Percentiles rank a stretch among this genome's conserved stretches.
phyloP scores from a whole-genome alignment of 2,113 vertebrate species.

The Manacus vitellinus region DNA sequence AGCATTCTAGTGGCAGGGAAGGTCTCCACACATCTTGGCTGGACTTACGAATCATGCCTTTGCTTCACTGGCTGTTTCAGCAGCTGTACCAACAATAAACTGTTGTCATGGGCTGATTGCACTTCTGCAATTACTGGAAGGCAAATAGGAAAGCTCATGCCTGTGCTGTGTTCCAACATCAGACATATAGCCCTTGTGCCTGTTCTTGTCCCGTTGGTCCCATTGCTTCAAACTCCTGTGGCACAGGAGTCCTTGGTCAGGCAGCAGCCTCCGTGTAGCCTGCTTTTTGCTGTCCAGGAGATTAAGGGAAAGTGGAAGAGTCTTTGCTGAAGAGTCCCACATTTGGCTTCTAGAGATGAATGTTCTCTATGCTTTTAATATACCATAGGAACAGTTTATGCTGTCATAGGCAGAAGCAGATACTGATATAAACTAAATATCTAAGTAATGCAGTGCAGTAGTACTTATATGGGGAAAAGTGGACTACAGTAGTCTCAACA shows the following conservation, averaged over 20 bases:
- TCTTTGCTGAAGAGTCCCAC: neutral
- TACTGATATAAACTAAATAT: neutral
- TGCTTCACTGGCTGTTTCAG: neutral
- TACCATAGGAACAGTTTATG: neutral
- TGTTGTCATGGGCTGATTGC: neutral
- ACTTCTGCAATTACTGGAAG: neutral
- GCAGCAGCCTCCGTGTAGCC: neutral
- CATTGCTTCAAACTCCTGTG: neutral
- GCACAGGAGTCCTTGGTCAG: neutral
- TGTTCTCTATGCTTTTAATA: neutral
- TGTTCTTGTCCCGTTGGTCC: neutral
- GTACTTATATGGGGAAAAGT: neutral
- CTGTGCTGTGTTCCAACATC: neutral
- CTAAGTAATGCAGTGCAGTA: neutral
- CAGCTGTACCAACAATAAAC: neutral
- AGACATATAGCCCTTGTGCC: neutral
- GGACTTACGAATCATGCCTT: neutral
- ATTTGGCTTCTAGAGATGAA: neutral
- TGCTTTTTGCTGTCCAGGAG: neutral
- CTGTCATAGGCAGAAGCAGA: neutral
- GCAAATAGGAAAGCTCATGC: neutral
- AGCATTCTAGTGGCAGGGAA: neutral
- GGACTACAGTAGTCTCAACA: neutral
- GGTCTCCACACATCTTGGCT: fast-evolving
- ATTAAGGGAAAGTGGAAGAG: neutral